These are phyloP conservation scores for Phylloscopus collybita DNA, from an alignment of 2,797 vertebrate species.

Conservation along the genomic window DNA sequence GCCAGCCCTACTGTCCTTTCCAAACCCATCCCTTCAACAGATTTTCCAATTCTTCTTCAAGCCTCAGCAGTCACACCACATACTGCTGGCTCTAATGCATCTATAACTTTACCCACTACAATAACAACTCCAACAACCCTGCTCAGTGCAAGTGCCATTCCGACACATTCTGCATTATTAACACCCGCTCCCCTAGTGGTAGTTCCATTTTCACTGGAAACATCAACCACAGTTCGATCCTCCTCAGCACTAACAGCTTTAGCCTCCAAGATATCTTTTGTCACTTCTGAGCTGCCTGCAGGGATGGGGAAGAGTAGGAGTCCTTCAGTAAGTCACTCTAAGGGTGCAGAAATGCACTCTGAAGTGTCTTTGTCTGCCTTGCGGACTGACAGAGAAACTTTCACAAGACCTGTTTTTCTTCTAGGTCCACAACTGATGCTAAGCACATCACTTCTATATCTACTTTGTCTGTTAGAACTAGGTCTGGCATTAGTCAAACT, in stretches of 20 bases:
- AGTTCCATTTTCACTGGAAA: background rate
- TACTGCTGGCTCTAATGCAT: background rate
- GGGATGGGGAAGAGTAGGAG: slow-evolving; percentile 24
- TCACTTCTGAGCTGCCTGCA: slow-evolving; percentile 54
- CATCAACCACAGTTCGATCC: background rate
- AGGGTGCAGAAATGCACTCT: slow-evolving; percentile 19
- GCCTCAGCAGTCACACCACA: background rate
- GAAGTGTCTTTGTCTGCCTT: slow-evolving; percentile 48
- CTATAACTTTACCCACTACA: background rate
- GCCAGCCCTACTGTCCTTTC: slow-evolving; percentile 11
- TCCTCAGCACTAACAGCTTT: slow-evolving; percentile 45
- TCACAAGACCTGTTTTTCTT: background rate
- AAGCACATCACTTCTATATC: background rate
- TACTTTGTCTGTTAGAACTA: background rate
- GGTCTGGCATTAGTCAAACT: background rate
- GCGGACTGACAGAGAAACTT: slow-evolving; percentile 36
- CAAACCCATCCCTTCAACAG: slow-evolving; percentile 8
- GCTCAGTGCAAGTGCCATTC: background rate
- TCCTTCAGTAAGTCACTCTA: slow-evolving; percentile 13
- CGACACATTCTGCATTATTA: background rate
- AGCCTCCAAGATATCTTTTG: background rate
- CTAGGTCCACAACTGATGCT: background rate
- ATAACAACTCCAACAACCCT: background rate
- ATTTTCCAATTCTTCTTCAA: slow-evolving; percentile 35
- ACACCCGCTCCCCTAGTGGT: background rate